Evolutionary conservation across 2,113 vertebrate genomes (phyloP).

Genomic region (Ariopsis seemanni): DNA sequence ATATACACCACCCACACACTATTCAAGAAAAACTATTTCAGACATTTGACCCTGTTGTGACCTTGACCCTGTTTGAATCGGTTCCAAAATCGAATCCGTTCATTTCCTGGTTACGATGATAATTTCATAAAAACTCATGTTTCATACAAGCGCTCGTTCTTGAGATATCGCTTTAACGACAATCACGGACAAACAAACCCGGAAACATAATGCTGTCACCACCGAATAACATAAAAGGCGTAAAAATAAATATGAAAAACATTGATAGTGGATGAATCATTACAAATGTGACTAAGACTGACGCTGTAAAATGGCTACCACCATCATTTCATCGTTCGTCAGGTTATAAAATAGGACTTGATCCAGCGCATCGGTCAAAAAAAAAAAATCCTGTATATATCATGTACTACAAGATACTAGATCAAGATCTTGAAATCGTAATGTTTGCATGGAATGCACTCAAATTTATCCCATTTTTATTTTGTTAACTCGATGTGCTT

Average conservation of each 20-base stretch:
- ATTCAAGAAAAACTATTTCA: neutral
- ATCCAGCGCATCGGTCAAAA: neutral
- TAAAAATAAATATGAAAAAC: neutral
- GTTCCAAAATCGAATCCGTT: neutral
- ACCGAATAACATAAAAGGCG: neutral
- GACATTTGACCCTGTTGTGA: too few species aligned
- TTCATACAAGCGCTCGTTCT: neutral
- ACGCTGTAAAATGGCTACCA: neutral
- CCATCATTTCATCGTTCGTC: neutral
- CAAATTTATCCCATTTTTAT: too few species aligned
- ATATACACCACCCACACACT: neutral
- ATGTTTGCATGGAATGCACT: too few species aligned
- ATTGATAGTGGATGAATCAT: neutral
- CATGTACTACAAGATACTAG: neutral
- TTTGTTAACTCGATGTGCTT: neutral
- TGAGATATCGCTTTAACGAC: neutral
- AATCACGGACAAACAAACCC: neutral
- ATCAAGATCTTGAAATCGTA: too few species aligned
- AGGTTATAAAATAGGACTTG: neutral
- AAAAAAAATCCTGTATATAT: neutral
- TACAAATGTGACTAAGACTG: neutral
- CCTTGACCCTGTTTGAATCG: neutral
- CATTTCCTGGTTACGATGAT: neutral
- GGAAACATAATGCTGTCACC: neutral
- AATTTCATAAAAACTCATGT: neutral